These are phyloP conservation scores for Allacma fusca DNA, from an alignment of 2,888 invertebrate species.

Conservation along the genomic window DNA sequence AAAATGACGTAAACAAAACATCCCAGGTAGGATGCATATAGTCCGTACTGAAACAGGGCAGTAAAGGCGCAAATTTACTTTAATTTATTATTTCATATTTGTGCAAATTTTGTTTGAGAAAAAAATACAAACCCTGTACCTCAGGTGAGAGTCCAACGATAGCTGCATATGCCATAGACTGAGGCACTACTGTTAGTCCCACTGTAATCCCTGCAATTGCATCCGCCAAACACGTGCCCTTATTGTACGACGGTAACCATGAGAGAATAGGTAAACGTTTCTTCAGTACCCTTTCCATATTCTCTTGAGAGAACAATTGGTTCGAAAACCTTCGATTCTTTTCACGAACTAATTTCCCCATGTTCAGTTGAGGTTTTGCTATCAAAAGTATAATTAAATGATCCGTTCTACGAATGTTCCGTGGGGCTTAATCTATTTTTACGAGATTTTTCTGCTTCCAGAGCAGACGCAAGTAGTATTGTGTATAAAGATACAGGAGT, in stretches of 20 bases:
- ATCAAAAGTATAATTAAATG: background rate
- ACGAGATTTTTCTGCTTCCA: background rate
- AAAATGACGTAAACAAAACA: constrained; percentile 67
- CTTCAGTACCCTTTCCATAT: background rate
- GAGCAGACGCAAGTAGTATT: background rate
- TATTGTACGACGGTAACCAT: constrained; percentile 82
- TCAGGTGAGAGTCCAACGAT: constrained; percentile 66
- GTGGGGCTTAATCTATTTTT: background rate
- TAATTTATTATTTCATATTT: no score
- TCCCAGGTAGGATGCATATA: constrained; percentile 63
- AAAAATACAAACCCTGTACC: no score
- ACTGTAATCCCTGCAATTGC: constrained; percentile 90
- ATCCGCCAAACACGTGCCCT: constrained; percentile 80
- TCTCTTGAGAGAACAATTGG: background rate
- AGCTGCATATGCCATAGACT: constrained; percentile 67
- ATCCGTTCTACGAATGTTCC: background rate
- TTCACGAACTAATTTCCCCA: background rate
- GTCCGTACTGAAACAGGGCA: constrained; percentile 51
- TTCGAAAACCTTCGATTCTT: background rate
- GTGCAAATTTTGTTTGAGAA: no score
- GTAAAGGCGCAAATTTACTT: no score
- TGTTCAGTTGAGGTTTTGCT: background rate
- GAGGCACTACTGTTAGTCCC: constrained; percentile 67
- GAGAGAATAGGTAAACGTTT: constrained; percentile 72
- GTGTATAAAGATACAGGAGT: no score